Base-by-base conservation (phyloP, 2,888 invertebrate species). In the Cosmia trapezina region DNA sequence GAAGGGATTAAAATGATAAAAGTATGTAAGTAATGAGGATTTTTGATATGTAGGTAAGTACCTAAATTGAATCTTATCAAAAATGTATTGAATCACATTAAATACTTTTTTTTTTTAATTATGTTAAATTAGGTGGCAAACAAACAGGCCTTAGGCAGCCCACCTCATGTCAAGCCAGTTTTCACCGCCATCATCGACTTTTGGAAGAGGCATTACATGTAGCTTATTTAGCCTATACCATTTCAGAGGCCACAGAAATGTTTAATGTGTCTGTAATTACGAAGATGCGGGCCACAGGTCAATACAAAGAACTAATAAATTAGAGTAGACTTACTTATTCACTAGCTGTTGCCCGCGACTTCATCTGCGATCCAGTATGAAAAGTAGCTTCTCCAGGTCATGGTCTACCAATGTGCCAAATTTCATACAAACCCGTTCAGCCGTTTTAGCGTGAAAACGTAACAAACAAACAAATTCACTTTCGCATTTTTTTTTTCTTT, bases 1-100 rank as follows among this genome's bases (percentile, higher is more conserved):
- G 6, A n/a, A 63, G 7, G 56, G 6, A 66, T 76, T 76, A 28
- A 76, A 65, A 49, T 73, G 49, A 73, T 73, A 57, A 75, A 47
- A 19, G 22, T 45, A 14, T 1, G 33, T 56, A n/a, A 2, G n/a
- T 53, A 33, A 41, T 37, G 11, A 33, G 49, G 14, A 22, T 43
- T 33, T 56, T 49, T 49, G 17, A 14, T 76, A 49, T 41, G n/a
- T n/a, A n/a, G n/a, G n/a, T n/a, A n/a, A n/a, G n/a, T n/a, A n/a
- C n/a, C 17, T n/a, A 41, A 76, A 63, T 47, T 47, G 6, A 41
- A 64, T n/a, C 37, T 5, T 53, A 60, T 75, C 41, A 62, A 54
- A 60, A 57, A 28, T 14, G 9, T 37, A 14, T 45, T n/a, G 3
- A 33, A 49, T 14, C 47, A 33, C 19, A 49, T 62, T n/a, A 19